phyloP scores from a whole-genome alignment of 2,113 vertebrate genomes.

The Campylomormyrus numenius region DNA sequence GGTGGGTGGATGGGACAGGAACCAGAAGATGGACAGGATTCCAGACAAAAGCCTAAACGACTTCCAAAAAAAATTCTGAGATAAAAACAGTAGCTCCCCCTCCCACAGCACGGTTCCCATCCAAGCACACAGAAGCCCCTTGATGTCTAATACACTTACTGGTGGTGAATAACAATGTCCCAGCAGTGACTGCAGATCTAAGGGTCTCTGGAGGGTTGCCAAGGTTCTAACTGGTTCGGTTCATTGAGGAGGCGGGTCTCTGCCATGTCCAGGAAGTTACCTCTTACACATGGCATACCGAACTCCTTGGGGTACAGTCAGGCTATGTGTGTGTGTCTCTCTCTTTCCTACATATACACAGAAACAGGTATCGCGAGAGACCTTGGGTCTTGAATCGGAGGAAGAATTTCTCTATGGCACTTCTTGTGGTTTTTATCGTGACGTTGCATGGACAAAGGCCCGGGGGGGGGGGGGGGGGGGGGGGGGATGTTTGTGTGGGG shows the following conservation, averaged over 20 bases:
- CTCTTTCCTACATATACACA: background rate
- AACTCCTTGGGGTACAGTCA: background rate
- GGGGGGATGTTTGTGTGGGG: too few relatives aligned
- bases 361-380: background rate
- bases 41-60: background rate
- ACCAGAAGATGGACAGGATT: background rate
- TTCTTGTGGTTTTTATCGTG: background rate
- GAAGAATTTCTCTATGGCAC: background rate
- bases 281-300: background rate
- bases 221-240: background rate
- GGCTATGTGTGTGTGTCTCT: background rate
- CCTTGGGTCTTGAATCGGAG: background rate
- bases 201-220: constrained; percentile 4
- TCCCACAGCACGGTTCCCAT: background rate
- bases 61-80: background rate
- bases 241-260: background rate
- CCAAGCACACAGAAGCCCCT: background rate
- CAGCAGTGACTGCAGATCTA: background rate
- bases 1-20: background rate
- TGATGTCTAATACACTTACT: background rate
- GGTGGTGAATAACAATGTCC: constrained; percentile 17
- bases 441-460: background rate
- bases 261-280: background rate
- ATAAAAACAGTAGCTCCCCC: background rate
- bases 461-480: too few relatives aligned